phyloP scores from a whole-genome alignment of 2,888 invertebrate genomes.

The Lasiommata megera region DNA sequence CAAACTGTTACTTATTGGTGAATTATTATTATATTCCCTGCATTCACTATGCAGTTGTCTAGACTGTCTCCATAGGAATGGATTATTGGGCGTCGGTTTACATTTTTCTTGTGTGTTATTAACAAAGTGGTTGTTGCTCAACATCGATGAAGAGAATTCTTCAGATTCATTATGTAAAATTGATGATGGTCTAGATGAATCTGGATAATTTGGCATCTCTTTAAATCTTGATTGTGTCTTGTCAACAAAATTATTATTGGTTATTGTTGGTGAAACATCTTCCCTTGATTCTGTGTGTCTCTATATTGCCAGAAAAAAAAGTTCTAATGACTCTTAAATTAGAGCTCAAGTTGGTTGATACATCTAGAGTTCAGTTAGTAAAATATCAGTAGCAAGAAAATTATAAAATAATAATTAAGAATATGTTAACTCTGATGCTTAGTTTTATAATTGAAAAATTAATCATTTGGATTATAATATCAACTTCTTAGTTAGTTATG shows the following conservation, averaged over 20 bases:
- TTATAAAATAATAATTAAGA: no score
- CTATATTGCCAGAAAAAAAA: no score
- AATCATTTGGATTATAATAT: no score
- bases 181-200: not conserved
- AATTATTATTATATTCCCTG: not conserved
- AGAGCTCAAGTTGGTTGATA: no score
- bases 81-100: not conserved
- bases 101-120: not conserved
- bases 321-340: no score
- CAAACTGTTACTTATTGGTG: not conserved
- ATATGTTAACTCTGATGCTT: no score
- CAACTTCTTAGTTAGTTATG: no score
- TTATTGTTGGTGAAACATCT: no score
- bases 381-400: no score
- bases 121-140: not conserved
- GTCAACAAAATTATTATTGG: not conserved
- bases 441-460: no score
- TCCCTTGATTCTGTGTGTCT: no score
- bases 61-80: not conserved
- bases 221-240: not conserved
- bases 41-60: not conserved
- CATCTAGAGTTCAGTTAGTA: no score
- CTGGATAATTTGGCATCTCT: not conserved
- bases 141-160: not conserved
- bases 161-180: not conserved